Percentiles rank a stretch among this genome's conserved stretches.
Evolutionary conservation across 2,113 vertebrate genomes (phyloP).

Genomic region (Calyptomena viridis): DNA sequence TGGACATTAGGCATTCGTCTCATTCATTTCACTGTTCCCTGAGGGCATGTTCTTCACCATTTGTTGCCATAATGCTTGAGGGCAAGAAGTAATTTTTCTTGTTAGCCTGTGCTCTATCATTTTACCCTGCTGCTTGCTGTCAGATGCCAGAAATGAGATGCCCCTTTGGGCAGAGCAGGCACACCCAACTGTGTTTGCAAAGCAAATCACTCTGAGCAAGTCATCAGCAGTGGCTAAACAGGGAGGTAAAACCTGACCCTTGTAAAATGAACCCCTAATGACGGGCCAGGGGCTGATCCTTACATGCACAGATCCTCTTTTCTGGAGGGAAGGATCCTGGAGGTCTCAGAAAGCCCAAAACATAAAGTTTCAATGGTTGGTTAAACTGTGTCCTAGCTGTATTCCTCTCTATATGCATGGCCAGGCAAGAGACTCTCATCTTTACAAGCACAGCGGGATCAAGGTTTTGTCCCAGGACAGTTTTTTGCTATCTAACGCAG

Average conservation of each 20-base stretch:
- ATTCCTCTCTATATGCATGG: neutral
- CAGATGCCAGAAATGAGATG: neutral
- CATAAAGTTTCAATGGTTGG: neutral
- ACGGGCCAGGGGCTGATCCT: neutral
- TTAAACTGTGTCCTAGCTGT: neutral
- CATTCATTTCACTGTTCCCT: neutral
- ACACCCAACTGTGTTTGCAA: neutral
- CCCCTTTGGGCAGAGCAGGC: neutral
- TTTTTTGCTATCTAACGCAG: neutral
- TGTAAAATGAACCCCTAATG: neutral
- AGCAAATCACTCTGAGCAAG: neutral
- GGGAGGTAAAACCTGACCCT: neutral
- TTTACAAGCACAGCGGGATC: rapidly evolving
- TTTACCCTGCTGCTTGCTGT: neutral
- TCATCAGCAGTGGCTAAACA: neutral
- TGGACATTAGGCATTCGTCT: constrained; percentile 57
- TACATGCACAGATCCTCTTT: neutral
- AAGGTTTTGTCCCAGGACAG: neutral
- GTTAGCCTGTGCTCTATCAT: constrained; percentile 41
- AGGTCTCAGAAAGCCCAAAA: neutral
- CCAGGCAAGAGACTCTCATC: neutral
- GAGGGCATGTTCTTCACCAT: constrained; percentile 45
- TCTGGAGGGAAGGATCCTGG: neutral
- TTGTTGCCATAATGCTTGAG: constrained; percentile 53
- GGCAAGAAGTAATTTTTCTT: constrained; percentile 52